These are phyloP conservation scores for Callocephalon fimbriatum DNA, from an alignment of 2,113 vertebrate genomes.

Conservation along the genomic window DNA sequence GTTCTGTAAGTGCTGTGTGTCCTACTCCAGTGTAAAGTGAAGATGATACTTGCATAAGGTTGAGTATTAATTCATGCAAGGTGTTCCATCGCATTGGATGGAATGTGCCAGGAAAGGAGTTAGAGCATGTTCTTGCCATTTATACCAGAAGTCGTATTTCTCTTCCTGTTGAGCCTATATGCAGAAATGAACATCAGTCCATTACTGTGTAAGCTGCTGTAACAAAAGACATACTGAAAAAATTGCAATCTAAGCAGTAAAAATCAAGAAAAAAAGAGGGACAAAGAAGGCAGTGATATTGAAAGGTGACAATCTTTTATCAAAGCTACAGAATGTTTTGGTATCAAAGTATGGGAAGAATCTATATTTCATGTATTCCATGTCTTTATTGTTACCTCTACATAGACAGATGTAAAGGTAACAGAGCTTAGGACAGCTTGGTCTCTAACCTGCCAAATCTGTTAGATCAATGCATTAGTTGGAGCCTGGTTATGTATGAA, in stretches of 20 bases:
- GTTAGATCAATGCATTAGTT: background rate
- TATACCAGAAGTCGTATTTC: background rate
- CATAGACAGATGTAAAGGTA: background rate
- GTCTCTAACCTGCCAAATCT: background rate
- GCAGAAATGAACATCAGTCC: background rate
- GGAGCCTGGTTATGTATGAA: background rate
- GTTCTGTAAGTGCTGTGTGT: constrained; percentile 7
- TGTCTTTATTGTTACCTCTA: background rate
- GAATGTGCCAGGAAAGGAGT: background rate
- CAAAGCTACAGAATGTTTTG: background rate
- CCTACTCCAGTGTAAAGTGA: background rate
- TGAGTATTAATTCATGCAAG: background rate
- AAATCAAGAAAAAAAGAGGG: background rate
- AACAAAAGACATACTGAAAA: background rate
- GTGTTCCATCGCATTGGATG: background rate
- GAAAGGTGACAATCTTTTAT: background rate
- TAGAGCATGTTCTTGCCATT: background rate
- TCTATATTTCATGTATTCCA: background rate
- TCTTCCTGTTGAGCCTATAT: background rate
- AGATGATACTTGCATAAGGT: background rate
- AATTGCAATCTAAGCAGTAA: background rate
- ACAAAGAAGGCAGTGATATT: background rate
- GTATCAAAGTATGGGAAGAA: background rate
- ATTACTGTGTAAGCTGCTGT: background rate
- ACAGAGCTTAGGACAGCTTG: background rate